Evolutionary conservation across 2,888 invertebrate genomes (phyloP), one percentile per base, ranked within the genome.

Genomic region (Drosophila demipolita): DNA sequence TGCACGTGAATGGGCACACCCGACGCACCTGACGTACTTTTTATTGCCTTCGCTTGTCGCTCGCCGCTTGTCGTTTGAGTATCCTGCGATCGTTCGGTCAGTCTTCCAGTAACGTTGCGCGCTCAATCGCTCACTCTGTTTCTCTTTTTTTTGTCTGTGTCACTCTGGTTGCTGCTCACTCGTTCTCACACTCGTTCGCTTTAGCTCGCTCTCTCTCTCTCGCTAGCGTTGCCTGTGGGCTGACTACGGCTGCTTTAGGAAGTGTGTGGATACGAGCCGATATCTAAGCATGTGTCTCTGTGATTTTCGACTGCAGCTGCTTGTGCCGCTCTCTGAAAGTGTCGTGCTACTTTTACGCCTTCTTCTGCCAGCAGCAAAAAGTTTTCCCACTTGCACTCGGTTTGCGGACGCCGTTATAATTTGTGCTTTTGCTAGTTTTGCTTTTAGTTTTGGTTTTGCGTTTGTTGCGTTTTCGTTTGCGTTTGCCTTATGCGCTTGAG

Each of bases 231-330:
- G 57, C 64, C 68, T 73, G 59, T 79, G 69, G 62, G 59, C 91
- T 93, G 95, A 95, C 96, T 97, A 97, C 95, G 97, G 97, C 94
- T 97, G 97, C 94, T 97, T 97, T 94, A 97, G 94, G 94, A 97
- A 97, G 94, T 97, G 97, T 93, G 97, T 97, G 93, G 97, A 97
- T 86, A 97, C 97, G 92, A 97, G 95, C 94, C 97, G 96, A 96
- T 97, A 96, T 94, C 97, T 97, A 95, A 97, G 97, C 97, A 97
- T 97, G 91, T 92, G 92, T 91, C 82, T 82, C 80, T 89, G 80
- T 70, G 75, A 78, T 82, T 84, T 87, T 75, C 85, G 87, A 79
- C 75, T 86, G 71, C 77, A 77, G 71, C 87, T 83, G 77, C 79
- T 74, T 68, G 54, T 60, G 70, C 66, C 63, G 80, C 70, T 70